phyloP scores from a whole-genome alignment of 2,797 vertebrate genomes.

The Crenuchus spilurus region DNA sequence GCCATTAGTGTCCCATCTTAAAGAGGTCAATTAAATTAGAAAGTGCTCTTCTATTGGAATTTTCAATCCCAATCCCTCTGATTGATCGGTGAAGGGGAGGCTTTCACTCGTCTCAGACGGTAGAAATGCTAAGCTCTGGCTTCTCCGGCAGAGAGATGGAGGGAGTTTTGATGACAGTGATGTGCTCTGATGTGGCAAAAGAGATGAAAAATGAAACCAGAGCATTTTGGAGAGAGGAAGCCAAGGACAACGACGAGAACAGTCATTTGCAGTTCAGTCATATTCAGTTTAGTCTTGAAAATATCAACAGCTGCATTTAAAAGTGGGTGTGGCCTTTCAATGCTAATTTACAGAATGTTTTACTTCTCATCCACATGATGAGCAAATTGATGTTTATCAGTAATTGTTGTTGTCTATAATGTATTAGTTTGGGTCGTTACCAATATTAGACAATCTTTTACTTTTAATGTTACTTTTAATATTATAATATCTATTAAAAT shows the following conservation, averaged over 20 bases:
- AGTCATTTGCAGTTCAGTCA: neutral
- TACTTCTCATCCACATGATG: no score
- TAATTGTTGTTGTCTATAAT: no score
- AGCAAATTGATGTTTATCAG: no score
- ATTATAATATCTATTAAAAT: no score
- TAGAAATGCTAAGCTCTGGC: neutral
- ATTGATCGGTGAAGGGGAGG: neutral
- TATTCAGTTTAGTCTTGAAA: no score
- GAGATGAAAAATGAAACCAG: neutral
- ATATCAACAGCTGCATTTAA: no score
- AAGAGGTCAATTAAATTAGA: constrained; percentile 45
- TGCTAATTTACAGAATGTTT: no score
- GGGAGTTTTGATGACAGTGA: neutral
- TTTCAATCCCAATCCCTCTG: constrained; percentile 26
- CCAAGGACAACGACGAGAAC: neutral
- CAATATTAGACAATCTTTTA: no score
- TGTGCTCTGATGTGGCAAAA: neutral
- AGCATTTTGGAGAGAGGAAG: neutral
- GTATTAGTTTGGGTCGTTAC: no score
- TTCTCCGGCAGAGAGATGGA: neutral
- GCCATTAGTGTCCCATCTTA: constrained; percentile 28
- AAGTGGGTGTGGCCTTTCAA: no score
- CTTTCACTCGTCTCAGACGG: neutral
- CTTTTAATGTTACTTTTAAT: no score
- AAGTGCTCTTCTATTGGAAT: constrained; percentile 23